Evolutionary conservation across 2,113 vertebrate genomes (phyloP).

Genomic region (Camarhynchus parvulus): DNA sequence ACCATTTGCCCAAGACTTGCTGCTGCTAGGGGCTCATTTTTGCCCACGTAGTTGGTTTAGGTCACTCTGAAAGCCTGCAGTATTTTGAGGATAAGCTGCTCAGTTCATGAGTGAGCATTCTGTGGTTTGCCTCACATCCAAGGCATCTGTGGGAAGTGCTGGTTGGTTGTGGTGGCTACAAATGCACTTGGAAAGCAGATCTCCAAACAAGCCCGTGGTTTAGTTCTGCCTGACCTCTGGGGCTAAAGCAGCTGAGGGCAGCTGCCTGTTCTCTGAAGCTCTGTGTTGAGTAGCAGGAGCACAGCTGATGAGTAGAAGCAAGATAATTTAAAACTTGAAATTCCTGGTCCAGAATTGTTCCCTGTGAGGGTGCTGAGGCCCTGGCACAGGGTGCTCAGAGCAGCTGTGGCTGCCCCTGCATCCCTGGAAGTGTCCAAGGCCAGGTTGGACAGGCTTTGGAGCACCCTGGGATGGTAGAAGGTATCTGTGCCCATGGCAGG

Average conservation of each 20-base stretch:
- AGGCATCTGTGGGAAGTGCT: background rate
- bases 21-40: background rate
- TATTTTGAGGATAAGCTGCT: background rate
- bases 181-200: background rate
- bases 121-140: background rate
- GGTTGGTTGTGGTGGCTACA: background rate
- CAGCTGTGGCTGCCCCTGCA: background rate
- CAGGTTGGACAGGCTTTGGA: background rate
- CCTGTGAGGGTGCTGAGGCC: background rate
- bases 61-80: background rate
- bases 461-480: fast-evolving
- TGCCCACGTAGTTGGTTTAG: background rate
- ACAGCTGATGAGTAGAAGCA: background rate
- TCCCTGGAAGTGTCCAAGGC: background rate
- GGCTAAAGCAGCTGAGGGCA: background rate
- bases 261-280: background rate
- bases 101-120: background rate
- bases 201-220: background rate
- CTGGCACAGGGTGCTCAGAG: background rate
- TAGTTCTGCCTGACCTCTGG: background rate
- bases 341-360: background rate
- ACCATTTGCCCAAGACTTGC: background rate
- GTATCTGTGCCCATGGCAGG: background rate
- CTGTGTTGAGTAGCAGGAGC: background rate
- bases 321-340: background rate